Evolutionary conservation across 2,113 vertebrate genomes (phyloP).

Genomic region (Tenebrosternarchus preto): DNA sequence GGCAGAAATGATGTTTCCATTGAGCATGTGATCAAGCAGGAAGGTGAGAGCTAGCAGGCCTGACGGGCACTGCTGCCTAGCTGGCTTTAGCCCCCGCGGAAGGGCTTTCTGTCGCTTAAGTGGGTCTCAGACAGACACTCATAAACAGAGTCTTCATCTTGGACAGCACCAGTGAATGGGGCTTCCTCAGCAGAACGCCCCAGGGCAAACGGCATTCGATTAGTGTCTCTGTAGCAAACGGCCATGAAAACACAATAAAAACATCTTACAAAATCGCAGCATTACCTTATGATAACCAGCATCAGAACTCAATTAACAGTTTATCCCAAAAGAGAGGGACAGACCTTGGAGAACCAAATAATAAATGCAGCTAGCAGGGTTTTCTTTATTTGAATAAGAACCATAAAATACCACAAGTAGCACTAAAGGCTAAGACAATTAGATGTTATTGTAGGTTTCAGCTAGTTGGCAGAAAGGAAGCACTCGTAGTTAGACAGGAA

Average conservation of each 20-base stretch:
- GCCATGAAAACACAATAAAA: neutral
- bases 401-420: too few relatives aligned
- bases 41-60: neutral
- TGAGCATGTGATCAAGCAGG: neutral
- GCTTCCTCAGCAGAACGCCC: neutral
- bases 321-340: neutral
- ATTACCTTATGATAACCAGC: conserved; percentile 7
- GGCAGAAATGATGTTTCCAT: neutral
- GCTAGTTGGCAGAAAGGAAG: neutral
- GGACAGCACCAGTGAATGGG: neutral
- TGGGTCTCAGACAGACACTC: too few relatives aligned
- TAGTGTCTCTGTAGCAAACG: neutral
- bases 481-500: neutral
- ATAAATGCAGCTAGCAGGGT: neutral
- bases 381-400: too few relatives aligned
- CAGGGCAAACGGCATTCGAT: neutral
- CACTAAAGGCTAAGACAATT: neutral
- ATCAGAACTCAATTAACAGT: conserved; percentile 16
- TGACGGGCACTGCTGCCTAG: neutral
- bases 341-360: neutral
- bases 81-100: too few relatives aligned
- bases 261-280: neutral
- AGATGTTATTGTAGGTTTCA: neutral
- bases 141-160: neutral
- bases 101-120: too few relatives aligned